phyloP scores from a whole-genome alignment of 2,797 vertebrate genomes.

The Sebastes hopkinsi region DNA sequence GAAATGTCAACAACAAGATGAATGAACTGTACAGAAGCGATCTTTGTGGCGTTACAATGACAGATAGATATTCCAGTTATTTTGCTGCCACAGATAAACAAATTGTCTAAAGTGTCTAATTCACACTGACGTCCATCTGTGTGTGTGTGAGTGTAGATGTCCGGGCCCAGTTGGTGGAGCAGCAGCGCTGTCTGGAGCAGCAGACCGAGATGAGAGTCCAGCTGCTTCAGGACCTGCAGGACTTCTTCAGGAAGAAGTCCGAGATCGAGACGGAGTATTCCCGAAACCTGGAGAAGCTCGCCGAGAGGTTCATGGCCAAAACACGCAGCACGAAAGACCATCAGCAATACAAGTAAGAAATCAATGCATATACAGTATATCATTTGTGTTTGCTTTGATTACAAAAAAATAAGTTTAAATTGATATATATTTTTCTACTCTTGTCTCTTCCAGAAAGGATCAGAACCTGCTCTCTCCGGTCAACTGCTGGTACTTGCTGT shows the following conservation, averaged over 20 bases:
- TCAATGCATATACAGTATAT: rapidly evolving
- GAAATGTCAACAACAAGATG: neutral
- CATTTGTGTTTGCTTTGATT: neutral
- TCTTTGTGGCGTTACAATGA: neutral
- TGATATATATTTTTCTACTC: neutral
- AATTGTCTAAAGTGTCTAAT: neutral
- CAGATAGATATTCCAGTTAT: neutral
- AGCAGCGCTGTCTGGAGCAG: conserved; percentile 98
- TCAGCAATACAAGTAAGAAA: conserved; percentile 94
- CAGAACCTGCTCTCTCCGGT: conserved; percentile 97
- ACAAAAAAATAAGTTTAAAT: neutral
- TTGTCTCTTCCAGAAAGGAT: conserved; percentile 87
- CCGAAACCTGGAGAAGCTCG: conserved; percentile 95
- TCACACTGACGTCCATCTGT: neutral
- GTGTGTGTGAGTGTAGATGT: conserved; percentile 83
- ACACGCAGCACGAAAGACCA: conserved; percentile 99
- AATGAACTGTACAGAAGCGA: neutral
- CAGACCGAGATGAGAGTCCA: conserved; percentile 98
- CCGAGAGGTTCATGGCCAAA: conserved; percentile 98
- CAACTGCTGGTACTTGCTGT: conserved; percentile 98
- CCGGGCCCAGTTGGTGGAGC: conserved; percentile 94
- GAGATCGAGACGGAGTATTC: conserved; percentile 99
- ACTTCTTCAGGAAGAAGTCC: conserved; percentile 98
- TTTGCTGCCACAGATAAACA: neutral
- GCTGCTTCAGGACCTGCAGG: conserved; percentile 97